A percentile compares a stretch with the other conserved stretches of the same genome.
Evolutionary conservation across 2,888 invertebrate genomes (phyloP).

Genomic region (Troides aeacus): DNA sequence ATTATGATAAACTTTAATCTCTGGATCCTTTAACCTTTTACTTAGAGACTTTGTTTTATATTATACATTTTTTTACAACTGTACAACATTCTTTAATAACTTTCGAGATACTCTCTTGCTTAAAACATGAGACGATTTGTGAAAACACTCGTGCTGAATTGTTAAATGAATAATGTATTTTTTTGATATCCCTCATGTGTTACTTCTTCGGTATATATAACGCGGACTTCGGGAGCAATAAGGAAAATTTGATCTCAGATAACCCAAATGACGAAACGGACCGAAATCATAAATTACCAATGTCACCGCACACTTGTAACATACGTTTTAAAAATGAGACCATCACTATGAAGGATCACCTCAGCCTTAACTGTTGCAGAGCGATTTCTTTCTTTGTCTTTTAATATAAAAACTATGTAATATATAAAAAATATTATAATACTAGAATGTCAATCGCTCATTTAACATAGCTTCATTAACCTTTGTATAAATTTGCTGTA

Average conservation of each 20-base stretch:
- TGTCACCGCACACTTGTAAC: slow-evolving; percentile 13
- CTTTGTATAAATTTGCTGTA: not conserved
- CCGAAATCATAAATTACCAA: slow-evolving; percentile 20
- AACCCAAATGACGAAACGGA: slow-evolving; percentile 20
- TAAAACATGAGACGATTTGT: not conserved
- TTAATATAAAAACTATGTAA: no score
- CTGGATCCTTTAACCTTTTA: not conserved
- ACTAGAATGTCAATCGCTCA: no score
- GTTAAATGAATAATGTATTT: not conserved
- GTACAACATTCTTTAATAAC: not conserved
- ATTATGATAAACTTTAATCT: slow-evolving; percentile 17
- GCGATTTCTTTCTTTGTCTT: not conserved
- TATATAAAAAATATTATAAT: not conserved
- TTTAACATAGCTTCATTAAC: no score
- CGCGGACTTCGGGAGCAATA: slow-evolving; percentile 3
- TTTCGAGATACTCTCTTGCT: not conserved
- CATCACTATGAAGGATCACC: slow-evolving; percentile 9
- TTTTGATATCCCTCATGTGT: not conserved
- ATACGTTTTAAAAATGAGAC: slow-evolving; percentile 19
- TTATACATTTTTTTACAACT: not conserved
- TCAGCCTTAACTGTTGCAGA: slow-evolving; percentile 1
- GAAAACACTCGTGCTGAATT: not conserved
- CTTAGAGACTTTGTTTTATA: not conserved
- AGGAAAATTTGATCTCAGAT: slow-evolving; percentile 15
- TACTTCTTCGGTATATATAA: not conserved